Evolutionary conservation across 2,797 vertebrate species (phyloP), one percentile per base, ranked within the genome.

Genomic region (Anguilla marmorata): DNA sequence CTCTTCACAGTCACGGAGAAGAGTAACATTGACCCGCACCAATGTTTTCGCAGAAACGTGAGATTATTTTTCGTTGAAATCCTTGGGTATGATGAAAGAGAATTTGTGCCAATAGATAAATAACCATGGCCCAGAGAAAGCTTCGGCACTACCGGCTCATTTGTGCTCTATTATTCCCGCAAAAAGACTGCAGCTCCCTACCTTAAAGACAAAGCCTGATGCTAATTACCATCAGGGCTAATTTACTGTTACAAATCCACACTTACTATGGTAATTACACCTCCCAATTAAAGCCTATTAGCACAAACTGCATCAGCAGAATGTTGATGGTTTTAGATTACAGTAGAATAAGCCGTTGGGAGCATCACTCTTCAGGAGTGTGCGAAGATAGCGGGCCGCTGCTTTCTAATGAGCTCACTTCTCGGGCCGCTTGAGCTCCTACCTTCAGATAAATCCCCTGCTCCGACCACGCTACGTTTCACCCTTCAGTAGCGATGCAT

Each of bases 261-360:
- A 82, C 79, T 82, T 48, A 82, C 41, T 50, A 50, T 50, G 79
- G 21, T 82, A 82, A 82, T 82, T 82, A 82, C 79, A 82, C 79
- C 45, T 82, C 79, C 79, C 79, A 48, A 82, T 82, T 82, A 82
- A 82, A 82, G 45, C 79, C 79, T 50, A 82, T 82, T 82, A 82
- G 79, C 21, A 82, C 41, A 82, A n/a, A n/a, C 41, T 48, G 41
- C 79, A 50, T 82, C 41, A 82, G 79, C 79, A 48, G 41, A 82
- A 82, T 50, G 79, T 50, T n/a, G 41, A 82, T 48, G 41, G 4
- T 50, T 48, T 82, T 48, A 48, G 79, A 82, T 82, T 82, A 50
- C 79, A 82, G 79, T 41, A 79, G 45, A 9, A 50, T 50, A 50
- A 82, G 7, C 41, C 41, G 50, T 82, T 0, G 45, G 45, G 41